Evolutionary conservation across 2,113 vertebrate genomes (phyloP).

Genomic region (Cephalopterus ornatus): DNA sequence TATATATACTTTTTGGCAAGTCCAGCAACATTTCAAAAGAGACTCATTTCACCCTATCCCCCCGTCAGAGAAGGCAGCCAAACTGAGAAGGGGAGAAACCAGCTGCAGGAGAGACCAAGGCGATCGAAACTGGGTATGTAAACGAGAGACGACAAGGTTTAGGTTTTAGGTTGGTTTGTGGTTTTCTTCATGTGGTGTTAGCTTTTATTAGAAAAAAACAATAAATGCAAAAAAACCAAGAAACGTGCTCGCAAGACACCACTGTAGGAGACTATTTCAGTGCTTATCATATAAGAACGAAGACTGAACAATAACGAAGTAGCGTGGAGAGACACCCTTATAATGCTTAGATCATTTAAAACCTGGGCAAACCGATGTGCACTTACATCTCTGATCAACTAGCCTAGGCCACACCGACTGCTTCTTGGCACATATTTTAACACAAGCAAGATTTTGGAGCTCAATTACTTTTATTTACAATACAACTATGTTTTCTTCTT

Average conservation of each 20-base stretch:
- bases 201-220: not conserved
- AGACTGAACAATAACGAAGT: not conserved
- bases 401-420: not conserved
- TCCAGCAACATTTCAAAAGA: not conserved
- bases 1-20: not conserved
- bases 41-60: rapidly evolving
- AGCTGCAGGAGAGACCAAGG: not conserved
- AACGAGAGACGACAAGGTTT: not conserved
- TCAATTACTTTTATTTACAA: conserved; percentile 24
- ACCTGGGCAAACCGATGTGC: not conserved
- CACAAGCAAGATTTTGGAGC: not conserved
- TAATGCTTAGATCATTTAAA: not conserved
- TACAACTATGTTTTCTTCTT: not conserved
- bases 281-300: not conserved
- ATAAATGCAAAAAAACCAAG: not conserved
- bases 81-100: not conserved
- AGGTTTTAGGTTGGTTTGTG: not conserved
- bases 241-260: not conserved
- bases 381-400: not conserved
- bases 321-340: not conserved
- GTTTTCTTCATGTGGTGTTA: not conserved
- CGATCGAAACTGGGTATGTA: not conserved
- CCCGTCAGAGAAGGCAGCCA: not conserved
- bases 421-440: not conserved
- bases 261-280: not conserved